Evolutionary conservation across 2,888 invertebrate genomes (phyloP).

Genomic region (Terebella lapidaria): DNA sequence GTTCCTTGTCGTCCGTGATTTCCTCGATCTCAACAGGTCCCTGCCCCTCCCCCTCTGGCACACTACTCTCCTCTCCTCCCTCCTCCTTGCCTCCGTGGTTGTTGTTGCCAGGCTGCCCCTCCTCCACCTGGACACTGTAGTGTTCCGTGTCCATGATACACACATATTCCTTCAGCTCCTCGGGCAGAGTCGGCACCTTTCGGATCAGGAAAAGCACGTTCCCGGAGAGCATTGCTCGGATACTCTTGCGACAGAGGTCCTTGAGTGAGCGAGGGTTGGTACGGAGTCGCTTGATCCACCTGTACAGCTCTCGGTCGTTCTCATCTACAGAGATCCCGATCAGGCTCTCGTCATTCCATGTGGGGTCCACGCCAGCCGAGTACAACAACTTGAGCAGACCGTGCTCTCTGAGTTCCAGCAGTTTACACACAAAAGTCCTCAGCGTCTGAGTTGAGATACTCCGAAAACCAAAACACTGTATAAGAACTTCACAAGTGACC

Average conservation of each 20-base stretch:
- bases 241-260: conserved; percentile 19
- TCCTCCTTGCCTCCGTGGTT: too few relatives aligned
- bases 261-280: conserved; percentile 16
- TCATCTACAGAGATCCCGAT: conserved; percentile 15
- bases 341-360: conserved; percentile 15
- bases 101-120: background rate
- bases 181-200: conserved; percentile 8
- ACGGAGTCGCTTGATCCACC: conserved; percentile 16
- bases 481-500: conserved; percentile 22
- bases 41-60: too few relatives aligned
- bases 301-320: conserved; percentile 14
- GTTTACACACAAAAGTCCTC: conserved; percentile 10
- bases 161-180: conserved; percentile 22
- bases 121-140: conserved; percentile 17
- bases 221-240: conserved; percentile 18
- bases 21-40: too few relatives aligned
- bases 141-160: conserved; percentile 26
- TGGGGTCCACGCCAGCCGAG: conserved; percentile 24
- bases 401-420: conserved; percentile 16
- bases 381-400: conserved; percentile 21
- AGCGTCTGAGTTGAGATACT: conserved; percentile 8
- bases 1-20: too few relatives aligned
- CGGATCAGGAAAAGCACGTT: conserved; percentile 23
- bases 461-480: conserved; percentile 22
- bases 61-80: too few relatives aligned